Base-by-base conservation (phyloP, 2,888 invertebrate genomes). In the Troides helena region DNA sequence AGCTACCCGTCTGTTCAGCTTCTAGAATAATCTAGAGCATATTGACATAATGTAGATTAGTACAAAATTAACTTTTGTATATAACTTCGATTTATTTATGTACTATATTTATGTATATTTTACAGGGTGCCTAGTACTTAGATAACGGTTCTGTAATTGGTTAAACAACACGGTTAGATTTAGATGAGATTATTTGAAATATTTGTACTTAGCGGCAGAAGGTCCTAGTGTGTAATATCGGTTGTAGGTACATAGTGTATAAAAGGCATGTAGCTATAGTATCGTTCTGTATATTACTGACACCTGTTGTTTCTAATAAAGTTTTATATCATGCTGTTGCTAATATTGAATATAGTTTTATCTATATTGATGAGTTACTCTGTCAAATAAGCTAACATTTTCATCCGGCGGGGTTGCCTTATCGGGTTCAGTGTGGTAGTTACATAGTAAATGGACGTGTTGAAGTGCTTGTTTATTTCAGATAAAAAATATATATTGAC, bases 121-220 rank as follows among this genome's bases (percentile, higher is more conserved):
- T 81, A 88, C 88, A 89, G 87, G 89, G 88, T 88, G 85, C 81
- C 46, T 88, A 88, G 88, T 89, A 85, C 84, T 87, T 89, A 88
- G 83, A 80, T 80, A 78, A 76, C 62, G 72, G 74, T 81, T 78
- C 77, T 69, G 58, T 62, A 56, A 74, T 74, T 59, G 71, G 74
- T 78, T 71, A 80, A 23, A 5, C 12, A n/a, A 14, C n/a, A 77
- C 81, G 82, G 80, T 80, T 84, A 82, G 78, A 77, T 72, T 77
- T 73, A 65, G 64, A 53, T 50, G 60, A 69, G 14, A 62, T 62
- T 61, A 56, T 43, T 57, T 43, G 25, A 56, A 64, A 62, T 53
- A 46, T 63, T 43, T 66, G 69, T 70, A 66, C 62, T 70, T 70
- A 70, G 50, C 36, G 53, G 39, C 23, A 59, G 21, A 50, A 50